Evolutionary conservation across 2,113 vertebrate genomes (phyloP).

Genomic region (Lates calcarifer): DNA sequence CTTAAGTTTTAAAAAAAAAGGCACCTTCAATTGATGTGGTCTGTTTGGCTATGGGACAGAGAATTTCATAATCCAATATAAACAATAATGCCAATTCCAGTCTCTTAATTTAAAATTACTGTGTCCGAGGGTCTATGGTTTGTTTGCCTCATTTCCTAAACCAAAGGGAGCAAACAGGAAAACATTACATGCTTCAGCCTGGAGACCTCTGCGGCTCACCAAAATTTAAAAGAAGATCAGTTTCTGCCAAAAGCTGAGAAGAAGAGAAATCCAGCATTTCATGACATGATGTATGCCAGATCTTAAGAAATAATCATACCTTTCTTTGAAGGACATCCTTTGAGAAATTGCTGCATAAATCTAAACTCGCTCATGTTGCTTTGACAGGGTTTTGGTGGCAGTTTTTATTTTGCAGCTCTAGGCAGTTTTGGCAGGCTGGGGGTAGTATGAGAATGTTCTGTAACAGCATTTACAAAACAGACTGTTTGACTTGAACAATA

Average conservation of each 20-base stretch:
- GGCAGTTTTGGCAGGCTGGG: conserved; percentile 9
- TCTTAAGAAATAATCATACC: conserved; percentile 15
- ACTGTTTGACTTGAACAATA: not conserved
- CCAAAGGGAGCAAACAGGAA: conserved; percentile 32
- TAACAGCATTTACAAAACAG: conserved; percentile 10
- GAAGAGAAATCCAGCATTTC: conserved; percentile 19
- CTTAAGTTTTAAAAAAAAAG: not conserved
- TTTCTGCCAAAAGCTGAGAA: conserved; percentile 29
- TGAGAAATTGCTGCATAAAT: conserved; percentile 32
- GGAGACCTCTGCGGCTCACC: conserved; percentile 35
- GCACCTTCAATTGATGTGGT: conserved; percentile 16
- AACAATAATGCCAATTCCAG: conserved; percentile 12
- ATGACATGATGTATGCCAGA: conserved; percentile 21
- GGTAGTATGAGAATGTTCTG: conserved; percentile 17
- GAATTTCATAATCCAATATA: conserved; percentile 27
- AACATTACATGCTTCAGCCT: conserved; percentile 8
- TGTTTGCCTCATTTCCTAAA: conserved; percentile 39
- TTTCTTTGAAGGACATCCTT: not conserved
- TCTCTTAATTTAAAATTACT: conserved; percentile 21
- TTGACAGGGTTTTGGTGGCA: conserved; percentile 11
- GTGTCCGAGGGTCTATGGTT: conserved; percentile 26
- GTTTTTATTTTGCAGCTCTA: conserved; percentile 34
- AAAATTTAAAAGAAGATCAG: conserved; percentile 11
- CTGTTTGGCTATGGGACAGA: not conserved
- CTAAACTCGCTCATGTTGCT: conserved; percentile 4